Evolutionary conservation across 2,113 vertebrate species (phyloP), one percentile per base, ranked within the genome.

Genomic region (Taurulus bubalis): DNA sequence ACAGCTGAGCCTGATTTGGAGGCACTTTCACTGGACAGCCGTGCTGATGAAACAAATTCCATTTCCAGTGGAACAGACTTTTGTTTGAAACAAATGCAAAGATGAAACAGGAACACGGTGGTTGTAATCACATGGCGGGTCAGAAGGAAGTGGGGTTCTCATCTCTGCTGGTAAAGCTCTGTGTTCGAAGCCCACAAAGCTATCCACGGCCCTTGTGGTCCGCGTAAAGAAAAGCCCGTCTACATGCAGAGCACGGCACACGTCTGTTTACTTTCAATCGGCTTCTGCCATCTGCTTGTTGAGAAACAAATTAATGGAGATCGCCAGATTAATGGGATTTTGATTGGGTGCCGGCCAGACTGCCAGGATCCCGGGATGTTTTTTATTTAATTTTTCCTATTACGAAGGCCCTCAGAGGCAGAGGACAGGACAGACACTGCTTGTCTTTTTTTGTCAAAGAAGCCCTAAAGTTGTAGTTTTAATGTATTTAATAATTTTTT

Each of bases 321-420:
- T 90, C 14, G 58, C 82, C 63, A 55, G 87, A 89, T 90, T 91
- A 94, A 93, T 93, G 85, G 79, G 12, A 75, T 92, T 92, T 87
- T 94, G 87, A 92, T 93, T 92, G 83, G 84, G 82, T 73, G 64
- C 76, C 20, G 68, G 76, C 84, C 79, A 87, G 89, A 87, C 83
- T 78, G 85, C 82, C 74, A 58, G 90, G 83, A 85, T 87, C 87
- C 85, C 0, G 62, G 47, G 69, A 53, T 42, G 20, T 8, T 24
- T 87, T 84, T 76, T n/a, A 3, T 56, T 24, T 2, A 26, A 12
- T 2, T 15, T 6, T 7, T 26, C 4, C 80, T 77, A 85, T 86
- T 79, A 84, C 78, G 55, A 62, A 55, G 42, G 32, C 77, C 71
- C 71, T 86, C 71, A n/a, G 87, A 85, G 85, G 82, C 86, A 7